Conservation (phyloP, 37 sponge, comb jelly and placozoan genomes). For the Cliona cf. orientalis region DNA sequence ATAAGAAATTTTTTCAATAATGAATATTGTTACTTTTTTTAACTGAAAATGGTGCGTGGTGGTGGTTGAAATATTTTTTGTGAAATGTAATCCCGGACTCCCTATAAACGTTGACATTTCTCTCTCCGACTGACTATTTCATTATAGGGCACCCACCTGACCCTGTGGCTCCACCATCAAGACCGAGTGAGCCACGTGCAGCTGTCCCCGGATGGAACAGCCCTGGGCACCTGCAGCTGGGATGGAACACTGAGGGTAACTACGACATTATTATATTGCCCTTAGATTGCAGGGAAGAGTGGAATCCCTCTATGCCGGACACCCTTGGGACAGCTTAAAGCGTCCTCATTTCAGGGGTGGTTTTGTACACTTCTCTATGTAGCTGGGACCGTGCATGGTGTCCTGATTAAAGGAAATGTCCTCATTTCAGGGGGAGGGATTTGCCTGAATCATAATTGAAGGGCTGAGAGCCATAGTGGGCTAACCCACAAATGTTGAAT, state of each 20-base stretch:
- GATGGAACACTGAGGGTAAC: constrained; percentile 80
- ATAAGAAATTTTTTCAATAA: neutral
- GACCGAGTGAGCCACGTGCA: constrained; percentile 69
- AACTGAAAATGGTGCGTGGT: neutral
- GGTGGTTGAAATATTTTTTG: neutral
- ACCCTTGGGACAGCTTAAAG: no score
- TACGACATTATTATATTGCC: no score
- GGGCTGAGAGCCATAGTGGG: no score
- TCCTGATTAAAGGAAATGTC: no score
- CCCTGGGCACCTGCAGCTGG: constrained; percentile 84
- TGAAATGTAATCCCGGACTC: neutral
- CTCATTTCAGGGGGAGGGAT: no score
- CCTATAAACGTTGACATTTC: neutral
- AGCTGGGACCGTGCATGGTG: no score
- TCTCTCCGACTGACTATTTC: neutral
- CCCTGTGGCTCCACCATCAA: constrained; percentile 56
- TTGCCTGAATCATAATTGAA: no score
- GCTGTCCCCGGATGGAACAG: constrained; percentile 88
- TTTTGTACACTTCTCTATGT: no score
- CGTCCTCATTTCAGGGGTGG: no score
- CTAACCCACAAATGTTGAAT: no score
- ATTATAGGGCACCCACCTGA: constrained; percentile 62
- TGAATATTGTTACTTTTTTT: neutral
- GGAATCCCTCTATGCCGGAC: no score
- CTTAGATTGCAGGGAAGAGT: no score